A percentile compares a stretch with the other conserved stretches of the same genome.
phyloP scores from a whole-genome alignment of 2,888 invertebrate species.

The Thera obeliscata region DNA sequence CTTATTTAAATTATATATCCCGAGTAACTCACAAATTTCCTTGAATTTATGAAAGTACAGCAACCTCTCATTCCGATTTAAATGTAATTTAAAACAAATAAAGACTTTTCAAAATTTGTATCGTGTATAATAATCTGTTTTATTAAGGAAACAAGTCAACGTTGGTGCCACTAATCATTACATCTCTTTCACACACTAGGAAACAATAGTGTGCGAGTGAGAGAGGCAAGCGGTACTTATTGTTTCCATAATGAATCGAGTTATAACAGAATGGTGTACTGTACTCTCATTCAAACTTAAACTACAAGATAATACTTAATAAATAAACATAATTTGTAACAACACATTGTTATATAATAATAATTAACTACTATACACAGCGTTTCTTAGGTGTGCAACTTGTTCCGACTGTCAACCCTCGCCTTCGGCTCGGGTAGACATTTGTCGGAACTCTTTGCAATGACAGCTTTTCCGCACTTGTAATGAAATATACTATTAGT shows the following conservation, averaged over 20 bases:
- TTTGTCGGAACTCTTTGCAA: too few species aligned
- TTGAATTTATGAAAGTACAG: not conserved
- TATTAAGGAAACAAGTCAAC: not conserved
- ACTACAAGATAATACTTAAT: constrained; percentile 13
- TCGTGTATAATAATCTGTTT: too few species aligned
- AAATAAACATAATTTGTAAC: constrained; percentile 17
- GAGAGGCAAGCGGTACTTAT: not conserved
- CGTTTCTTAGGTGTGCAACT: too few species aligned
- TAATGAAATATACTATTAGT: too few species aligned
- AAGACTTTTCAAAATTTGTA: not conserved
- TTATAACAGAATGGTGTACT: too few species aligned
- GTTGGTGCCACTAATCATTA: too few species aligned
- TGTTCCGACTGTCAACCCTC: too few species aligned
- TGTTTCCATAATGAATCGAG: too few species aligned
- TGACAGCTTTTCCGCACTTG: too few species aligned
- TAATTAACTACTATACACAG: constrained; percentile 13
- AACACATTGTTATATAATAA: constrained; percentile 1
- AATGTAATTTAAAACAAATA: not conserved
- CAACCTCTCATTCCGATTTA: not conserved
- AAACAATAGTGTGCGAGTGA: too few species aligned
- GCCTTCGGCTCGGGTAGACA: too few species aligned
- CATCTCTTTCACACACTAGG: too few species aligned
- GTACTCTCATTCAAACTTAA: not conserved
- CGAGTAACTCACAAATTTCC: constrained; percentile 7
- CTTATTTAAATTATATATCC: constrained; percentile 40